Conservation (phyloP, 2,888 invertebrate species). For the Hydropsyche betteni region DNA sequence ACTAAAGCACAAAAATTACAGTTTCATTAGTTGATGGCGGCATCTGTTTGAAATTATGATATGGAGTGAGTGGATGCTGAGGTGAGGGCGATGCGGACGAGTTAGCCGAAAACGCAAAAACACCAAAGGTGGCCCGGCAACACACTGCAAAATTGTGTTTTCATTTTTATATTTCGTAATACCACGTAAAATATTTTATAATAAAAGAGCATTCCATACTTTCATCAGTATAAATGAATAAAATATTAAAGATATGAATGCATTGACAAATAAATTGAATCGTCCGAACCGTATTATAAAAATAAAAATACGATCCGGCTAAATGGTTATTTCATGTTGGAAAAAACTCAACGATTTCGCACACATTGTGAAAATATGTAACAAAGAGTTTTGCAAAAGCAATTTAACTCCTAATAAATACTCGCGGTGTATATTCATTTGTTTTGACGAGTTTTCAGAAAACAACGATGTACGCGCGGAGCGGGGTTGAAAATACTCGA, state of each 20-base stretch:
- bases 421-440: conserved; percentile 27
- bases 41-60: conserved; percentile 39
- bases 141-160: too few relatives aligned
- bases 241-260: too few relatives aligned
- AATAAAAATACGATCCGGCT: too few relatives aligned
- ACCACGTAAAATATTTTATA: too few relatives aligned
- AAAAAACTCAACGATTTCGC: not conserved
- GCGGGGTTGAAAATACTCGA: not conserved
- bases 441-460: conserved; percentile 34
- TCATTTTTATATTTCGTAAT: too few relatives aligned
- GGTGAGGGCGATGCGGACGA: conserved; percentile 22
- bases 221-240: too few relatives aligned
- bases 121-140: not conserved
- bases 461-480: not conserved
- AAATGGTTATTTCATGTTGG: not conserved
- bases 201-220: too few relatives aligned
- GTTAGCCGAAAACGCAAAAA: not conserved
- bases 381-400: conserved; percentile 30
- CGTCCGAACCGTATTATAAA: too few relatives aligned
- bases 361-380: conserved; percentile 6
- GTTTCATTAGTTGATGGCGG: conserved; percentile 44
- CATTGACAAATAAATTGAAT: too few relatives aligned
- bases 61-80: not conserved
- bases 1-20: conserved; percentile 44
- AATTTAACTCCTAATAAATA: conserved; percentile 35